A percentile compares a stretch with the other conserved stretches of the same genome.
phyloP scores from a whole-genome alignment of 2,113 vertebrate genomes.

The Pangasianodon gigas region DNA sequence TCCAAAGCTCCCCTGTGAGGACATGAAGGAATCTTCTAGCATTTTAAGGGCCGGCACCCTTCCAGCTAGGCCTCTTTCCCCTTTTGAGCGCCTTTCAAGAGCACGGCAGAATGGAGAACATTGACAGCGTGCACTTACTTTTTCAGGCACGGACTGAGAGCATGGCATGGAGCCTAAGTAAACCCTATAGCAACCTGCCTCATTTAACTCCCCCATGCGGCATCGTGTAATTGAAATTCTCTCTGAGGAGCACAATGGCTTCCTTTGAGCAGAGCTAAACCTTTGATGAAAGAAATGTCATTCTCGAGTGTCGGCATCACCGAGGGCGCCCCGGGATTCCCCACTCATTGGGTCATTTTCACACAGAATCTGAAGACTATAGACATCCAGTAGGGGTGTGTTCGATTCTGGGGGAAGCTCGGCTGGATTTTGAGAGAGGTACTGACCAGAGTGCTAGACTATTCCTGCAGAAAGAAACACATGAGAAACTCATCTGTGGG shows the following conservation, averaged over 20 bases:
- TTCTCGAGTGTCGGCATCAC: conserved; percentile 25
- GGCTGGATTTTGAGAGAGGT: neutral
- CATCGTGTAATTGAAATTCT: conserved; percentile 40
- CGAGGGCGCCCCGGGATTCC: conserved; percentile 42
- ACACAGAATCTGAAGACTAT: conserved; percentile 37
- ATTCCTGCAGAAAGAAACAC: conserved; percentile 41
- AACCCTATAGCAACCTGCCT: conserved; percentile 45
- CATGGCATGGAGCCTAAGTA: conserved; percentile 45
- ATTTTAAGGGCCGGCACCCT: conserved; percentile 37
- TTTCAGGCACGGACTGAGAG: conserved; percentile 41
- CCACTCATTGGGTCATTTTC: conserved; percentile 25
- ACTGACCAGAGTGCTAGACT: conserved; percentile 32
- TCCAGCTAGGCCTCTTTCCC: conserved; percentile 45
- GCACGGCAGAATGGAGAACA: conserved; percentile 40
- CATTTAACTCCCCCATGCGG: conserved; percentile 33
- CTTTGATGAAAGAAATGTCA: conserved; percentile 41
- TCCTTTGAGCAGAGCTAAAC: conserved; percentile 40
- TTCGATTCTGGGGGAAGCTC: neutral
- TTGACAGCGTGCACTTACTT: conserved; percentile 42
- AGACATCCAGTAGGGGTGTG: conserved; percentile 11
- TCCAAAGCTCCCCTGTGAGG: conserved; percentile 28
- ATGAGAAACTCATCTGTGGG: conserved; percentile 54
- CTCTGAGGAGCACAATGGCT: conserved; percentile 39
- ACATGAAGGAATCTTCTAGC: conserved; percentile 43
- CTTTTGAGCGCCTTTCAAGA: conserved; percentile 42